Percentiles rank a stretch among this genome's conserved stretches.
Conservation (phyloP, 1,140 invertebrate species). For the Melanaphis sacchari region DNA sequence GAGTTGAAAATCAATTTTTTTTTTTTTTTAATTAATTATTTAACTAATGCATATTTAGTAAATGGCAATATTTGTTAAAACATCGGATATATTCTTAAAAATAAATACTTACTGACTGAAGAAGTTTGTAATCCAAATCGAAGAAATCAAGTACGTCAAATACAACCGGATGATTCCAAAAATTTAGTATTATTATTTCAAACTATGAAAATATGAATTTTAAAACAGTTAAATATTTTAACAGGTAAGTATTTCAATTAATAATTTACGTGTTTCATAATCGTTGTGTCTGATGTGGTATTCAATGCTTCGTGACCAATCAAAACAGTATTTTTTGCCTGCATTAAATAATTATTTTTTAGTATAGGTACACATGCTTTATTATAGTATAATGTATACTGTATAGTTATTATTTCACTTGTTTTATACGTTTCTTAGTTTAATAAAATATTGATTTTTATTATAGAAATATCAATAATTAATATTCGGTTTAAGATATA, state of each 20-base stretch:
- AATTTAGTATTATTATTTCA: constrained; percentile 12
- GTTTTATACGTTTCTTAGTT: background rate
- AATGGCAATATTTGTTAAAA: background rate
- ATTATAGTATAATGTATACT: background rate
- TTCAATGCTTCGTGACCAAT: constrained; percentile 13
- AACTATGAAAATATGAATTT: constrained; percentile 20
- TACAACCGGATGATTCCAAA: constrained; percentile 25
- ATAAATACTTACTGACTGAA: constrained; percentile 30
- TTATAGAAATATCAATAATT: background rate
- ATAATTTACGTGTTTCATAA: background rate
- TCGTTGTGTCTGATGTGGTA: background rate
- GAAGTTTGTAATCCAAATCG: constrained; percentile 37
- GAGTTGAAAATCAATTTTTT: background rate
- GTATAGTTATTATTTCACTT: background rate
- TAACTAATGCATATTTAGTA: background rate
- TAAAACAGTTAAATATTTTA: background rate
- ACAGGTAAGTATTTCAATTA: background rate
- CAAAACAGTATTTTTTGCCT: constrained; percentile 10
- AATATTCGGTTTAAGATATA: background rate
- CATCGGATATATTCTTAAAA: background rate
- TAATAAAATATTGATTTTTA: background rate
- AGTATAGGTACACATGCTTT: background rate
- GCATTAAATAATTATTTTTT: background rate
- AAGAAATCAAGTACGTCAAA: constrained; percentile 35
- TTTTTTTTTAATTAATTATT: background rate